Percentiles rank a stretch among this genome's conserved stretches.
phyloP scores from a whole-genome alignment of 2,888 invertebrate genomes.

The Chrysolina haemoptera region DNA sequence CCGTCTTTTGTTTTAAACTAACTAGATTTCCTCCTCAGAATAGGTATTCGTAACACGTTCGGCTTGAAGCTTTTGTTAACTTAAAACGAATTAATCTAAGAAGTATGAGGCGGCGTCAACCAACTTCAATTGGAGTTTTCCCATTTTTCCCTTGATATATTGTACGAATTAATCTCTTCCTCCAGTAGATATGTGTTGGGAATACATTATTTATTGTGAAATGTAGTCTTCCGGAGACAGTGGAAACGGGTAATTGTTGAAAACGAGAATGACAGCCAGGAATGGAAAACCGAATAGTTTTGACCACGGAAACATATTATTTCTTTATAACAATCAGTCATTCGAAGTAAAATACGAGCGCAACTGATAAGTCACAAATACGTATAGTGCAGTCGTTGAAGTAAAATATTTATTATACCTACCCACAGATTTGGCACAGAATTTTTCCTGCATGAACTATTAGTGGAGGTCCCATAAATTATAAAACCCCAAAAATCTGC shows the following conservation, averaged over 20 bases:
- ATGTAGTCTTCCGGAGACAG: background rate
- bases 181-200: slow-evolving; percentile 41
- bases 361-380: too few relatives aligned
- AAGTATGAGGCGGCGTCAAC: slow-evolving; percentile 53
- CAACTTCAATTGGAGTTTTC: slow-evolving; percentile 56
- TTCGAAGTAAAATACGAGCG: too few relatives aligned
- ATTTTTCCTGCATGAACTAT: too few relatives aligned
- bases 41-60: slow-evolving; percentile 63
- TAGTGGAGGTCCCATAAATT: too few relatives aligned
- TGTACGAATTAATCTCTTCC: slow-evolving; percentile 52
- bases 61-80: slow-evolving; percentile 62
- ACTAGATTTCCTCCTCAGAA: slow-evolving; percentile 60
- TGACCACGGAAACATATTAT: too few relatives aligned
- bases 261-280: background rate
- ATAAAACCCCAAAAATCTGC: too few relatives aligned
- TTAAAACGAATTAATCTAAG: slow-evolving; percentile 64
- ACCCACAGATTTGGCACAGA: too few relatives aligned
- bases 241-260: background rate
- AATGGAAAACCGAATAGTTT: too few relatives aligned
- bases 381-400: too few relatives aligned
- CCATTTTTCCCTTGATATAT: slow-evolving; percentile 54
- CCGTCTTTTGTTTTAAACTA: slow-evolving; percentile 65
- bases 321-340: too few relatives aligned
- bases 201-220: slow-evolving; percentile 33
- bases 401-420: too few relatives aligned